phyloP scores from a whole-genome alignment of 2,888 invertebrate genomes.

The Parascotia fuliginaria region DNA sequence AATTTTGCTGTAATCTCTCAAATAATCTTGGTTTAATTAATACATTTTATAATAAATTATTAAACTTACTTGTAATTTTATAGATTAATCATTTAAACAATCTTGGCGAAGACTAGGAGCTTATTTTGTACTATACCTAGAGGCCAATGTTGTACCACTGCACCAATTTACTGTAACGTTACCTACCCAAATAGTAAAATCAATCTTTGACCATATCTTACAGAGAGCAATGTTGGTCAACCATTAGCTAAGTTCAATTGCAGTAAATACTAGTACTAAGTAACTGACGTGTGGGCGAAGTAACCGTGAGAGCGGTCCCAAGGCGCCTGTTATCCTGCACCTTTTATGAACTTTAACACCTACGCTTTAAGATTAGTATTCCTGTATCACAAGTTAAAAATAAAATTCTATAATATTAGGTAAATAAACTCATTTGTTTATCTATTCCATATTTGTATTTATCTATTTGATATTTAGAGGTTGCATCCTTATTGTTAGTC shows the following conservation, averaged over 20 bases:
- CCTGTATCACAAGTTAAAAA: slow-evolving; percentile 22
- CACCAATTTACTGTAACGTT: too few species aligned
- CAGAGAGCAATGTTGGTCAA: slow-evolving; percentile 13
- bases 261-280: slow-evolving; percentile 47
- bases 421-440: slow-evolving; percentile 53
- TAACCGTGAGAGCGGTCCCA: slow-evolving; percentile 62
- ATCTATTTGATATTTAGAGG: slow-evolving; percentile 57
- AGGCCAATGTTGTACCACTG: too few species aligned
- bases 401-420: slow-evolving; percentile 47
- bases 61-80: too few species aligned
- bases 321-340: slow-evolving; percentile 46
- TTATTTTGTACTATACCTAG: too few species aligned
- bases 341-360: slow-evolving; percentile 30
- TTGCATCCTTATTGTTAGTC: slow-evolving; percentile 50
- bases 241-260: slow-evolving; percentile 37
- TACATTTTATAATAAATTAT: too few species aligned
- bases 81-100: too few species aligned
- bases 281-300: slow-evolving; percentile 59
- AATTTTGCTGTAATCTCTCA: too few species aligned
- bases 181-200: neutral
- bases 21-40: too few species aligned
- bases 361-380: slow-evolving; percentile 36
- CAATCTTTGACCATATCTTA: slow-evolving; percentile 4
- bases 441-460: slow-evolving; percentile 57
- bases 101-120: too few species aligned